Evolutionary conservation across 2,888 invertebrate species (phyloP).

Genomic region (Dryomyza anilis): DNA sequence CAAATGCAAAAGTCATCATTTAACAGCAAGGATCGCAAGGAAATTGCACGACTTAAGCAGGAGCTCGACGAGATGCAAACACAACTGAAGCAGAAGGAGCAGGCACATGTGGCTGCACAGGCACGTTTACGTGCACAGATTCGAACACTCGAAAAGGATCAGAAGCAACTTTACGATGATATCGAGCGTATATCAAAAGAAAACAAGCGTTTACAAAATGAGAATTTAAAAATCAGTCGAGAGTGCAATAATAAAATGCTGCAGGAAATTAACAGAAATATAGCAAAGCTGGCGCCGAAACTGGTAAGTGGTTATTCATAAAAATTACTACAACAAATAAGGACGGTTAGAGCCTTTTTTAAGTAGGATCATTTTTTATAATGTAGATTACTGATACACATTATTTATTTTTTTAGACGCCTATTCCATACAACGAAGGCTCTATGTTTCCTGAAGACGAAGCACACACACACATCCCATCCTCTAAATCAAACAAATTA

Average conservation of each 20-base stretch:
- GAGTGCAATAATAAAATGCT: slow-evolving; percentile 75
- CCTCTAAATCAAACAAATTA: not conserved
- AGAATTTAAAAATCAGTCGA: slow-evolving; percentile 65
- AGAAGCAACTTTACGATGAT: slow-evolving; percentile 68
- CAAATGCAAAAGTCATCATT: slow-evolving; percentile 71
- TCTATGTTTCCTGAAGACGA: no score
- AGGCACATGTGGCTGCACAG: slow-evolving; percentile 72
- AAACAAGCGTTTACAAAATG: slow-evolving; percentile 68
- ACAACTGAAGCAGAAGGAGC: slow-evolving; percentile 74
- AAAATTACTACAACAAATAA: no score
- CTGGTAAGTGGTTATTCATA: slow-evolving; percentile 47
- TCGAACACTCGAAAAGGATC: slow-evolving; percentile 74
- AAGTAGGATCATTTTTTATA: no score
- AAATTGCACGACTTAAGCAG: slow-evolving; percentile 69
- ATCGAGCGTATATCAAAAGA: slow-evolving; percentile 72
- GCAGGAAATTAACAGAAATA: slow-evolving; percentile 74
- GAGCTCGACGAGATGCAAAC: slow-evolving; percentile 71
- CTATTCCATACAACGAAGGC: not conserved
- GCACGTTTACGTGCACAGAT: slow-evolving; percentile 77
- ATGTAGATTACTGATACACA: not conserved
- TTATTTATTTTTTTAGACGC: not conserved
- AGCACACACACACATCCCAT: no score
- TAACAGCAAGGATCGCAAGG: slow-evolving; percentile 73
- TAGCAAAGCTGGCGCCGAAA: slow-evolving; percentile 62
- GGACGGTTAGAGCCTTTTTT: no score